These are phyloP conservation scores for Dasypolia templi DNA, from an alignment of 2,888 invertebrate genomes.

Conservation along the genomic window DNA sequence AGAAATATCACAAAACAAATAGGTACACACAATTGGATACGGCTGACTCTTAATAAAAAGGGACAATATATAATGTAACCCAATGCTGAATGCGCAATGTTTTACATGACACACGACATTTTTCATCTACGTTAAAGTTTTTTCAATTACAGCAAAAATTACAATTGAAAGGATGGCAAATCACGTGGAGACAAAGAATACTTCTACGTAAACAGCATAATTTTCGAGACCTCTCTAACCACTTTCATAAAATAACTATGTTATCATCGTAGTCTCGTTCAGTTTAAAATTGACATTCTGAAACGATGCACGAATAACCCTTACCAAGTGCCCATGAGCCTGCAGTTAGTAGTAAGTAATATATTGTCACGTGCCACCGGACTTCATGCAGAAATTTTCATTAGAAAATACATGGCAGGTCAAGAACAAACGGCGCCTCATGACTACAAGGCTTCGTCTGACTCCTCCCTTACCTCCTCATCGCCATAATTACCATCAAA, in stretches of 20 bases:
- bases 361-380: slow-evolving; percentile 60
- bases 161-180: not conserved
- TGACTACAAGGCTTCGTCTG: slow-evolving; percentile 74
- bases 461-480: slow-evolving; percentile 73
- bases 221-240: slow-evolving; percentile 4
- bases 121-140: slow-evolving; percentile 29
- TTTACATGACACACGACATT: slow-evolving; percentile 24
- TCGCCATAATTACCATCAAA: slow-evolving; percentile 70
- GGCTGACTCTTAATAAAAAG: slow-evolving; percentile 32
- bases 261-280: not conserved
- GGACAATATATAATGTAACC: slow-evolving; percentile 41
- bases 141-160: slow-evolving; percentile 9
- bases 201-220: not conserved
- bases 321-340: slow-evolving; percentile 40
- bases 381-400: slow-evolving; percentile 75
- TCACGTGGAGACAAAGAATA: not conserved
- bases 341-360: slow-evolving; percentile 66
- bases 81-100: slow-evolving; percentile 8
- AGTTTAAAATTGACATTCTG: slow-evolving; percentile 17
- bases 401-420: slow-evolving; percentile 75
- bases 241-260: not conserved
- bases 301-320: slow-evolving; percentile 20
- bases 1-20: slow-evolving; percentile 27
- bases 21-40: slow-evolving; percentile 27
- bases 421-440: slow-evolving; percentile 78